Evolutionary conservation across 2,888 invertebrate genomes (phyloP).

Genomic region (Hololepta plana): DNA sequence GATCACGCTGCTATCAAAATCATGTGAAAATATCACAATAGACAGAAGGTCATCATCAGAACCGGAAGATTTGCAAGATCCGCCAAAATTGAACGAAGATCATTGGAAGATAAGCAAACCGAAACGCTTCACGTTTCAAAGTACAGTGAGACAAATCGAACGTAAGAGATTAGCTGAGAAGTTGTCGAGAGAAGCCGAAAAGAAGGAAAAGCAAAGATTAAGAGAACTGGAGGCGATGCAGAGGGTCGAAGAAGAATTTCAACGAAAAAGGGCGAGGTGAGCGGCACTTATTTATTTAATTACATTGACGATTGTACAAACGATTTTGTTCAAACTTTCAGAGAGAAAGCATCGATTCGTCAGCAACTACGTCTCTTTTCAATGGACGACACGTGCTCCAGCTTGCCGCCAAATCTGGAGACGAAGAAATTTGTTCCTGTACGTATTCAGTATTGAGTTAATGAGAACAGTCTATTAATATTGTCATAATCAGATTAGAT

Average conservation of each 20-base stretch:
- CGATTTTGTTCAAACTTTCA: too few species aligned
- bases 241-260: slow-evolving; percentile 75
- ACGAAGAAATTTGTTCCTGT: slow-evolving; percentile 16
- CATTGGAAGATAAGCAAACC: slow-evolving; percentile 20
- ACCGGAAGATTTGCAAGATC: slow-evolving; percentile 24
- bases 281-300: slow-evolving; percentile 1
- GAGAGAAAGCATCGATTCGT: slow-evolving; percentile 55
- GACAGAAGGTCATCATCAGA: slow-evolving; percentile 14
- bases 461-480: slow-evolving; percentile 6
- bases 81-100: slow-evolving; percentile 11
- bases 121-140: slow-evolving; percentile 68
- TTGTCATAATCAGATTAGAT: slow-evolving; percentile 30
- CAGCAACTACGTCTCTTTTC: slow-evolving; percentile 57
- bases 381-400: slow-evolving; percentile 39
- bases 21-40: slow-evolving; percentile 27
- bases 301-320: too few species aligned
- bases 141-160: slow-evolving; percentile 67
- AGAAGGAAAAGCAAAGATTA: slow-evolving; percentile 54
- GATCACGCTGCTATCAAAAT: slow-evolving; percentile 24
- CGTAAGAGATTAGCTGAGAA: slow-evolving; percentile 54
- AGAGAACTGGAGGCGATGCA: slow-evolving; percentile 69
- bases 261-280: slow-evolving; percentile 52
- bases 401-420: slow-evolving; percentile 33
- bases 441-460: too few species aligned
- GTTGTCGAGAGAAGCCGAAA: slow-evolving; percentile 56